Percentiles rank a stretch among this genome's conserved stretches.
These are phyloP conservation scores for Salvelinus alpinus DNA, from an alignment of 2,113 vertebrate species.

Conservation along the genomic window DNA sequence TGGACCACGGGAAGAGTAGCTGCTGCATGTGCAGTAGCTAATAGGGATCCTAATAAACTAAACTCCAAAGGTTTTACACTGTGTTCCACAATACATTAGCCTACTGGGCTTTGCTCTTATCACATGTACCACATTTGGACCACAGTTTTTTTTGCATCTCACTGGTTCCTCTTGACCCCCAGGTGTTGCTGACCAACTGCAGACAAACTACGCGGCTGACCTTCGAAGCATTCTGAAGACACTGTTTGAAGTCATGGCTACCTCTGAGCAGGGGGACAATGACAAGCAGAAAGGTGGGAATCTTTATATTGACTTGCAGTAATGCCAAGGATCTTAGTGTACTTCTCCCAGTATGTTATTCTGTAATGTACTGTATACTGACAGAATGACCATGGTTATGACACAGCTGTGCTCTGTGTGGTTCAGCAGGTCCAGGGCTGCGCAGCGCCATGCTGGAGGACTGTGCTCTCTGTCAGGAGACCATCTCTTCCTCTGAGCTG, in stretches of 20 bases:
- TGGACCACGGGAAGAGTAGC: no score
- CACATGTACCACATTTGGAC: no score
- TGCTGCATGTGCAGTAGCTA: no score
- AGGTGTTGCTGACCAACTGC: conserved; percentile 97
- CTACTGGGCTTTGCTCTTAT: no score
- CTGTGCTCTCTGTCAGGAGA: conserved; percentile 94
- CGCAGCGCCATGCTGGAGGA: conserved; percentile 87
- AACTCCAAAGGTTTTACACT: no score
- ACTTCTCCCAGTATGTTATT: background rate
- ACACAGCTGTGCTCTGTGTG: conserved; percentile 15
- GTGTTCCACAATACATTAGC: no score
- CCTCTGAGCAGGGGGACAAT: conserved; percentile 84
- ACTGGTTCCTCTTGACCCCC: conserved; percentile 5
- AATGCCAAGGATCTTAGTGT: background rate
- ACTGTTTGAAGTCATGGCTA: conserved; percentile 97
- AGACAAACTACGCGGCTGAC: conserved; percentile 98
- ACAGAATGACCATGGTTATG: background rate
- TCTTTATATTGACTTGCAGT: no score
- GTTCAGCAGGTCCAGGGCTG: conserved; percentile 79
- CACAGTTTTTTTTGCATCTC: background rate
- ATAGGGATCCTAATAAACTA: no score
- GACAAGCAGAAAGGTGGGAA: conserved; percentile 84
- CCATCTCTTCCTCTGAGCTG: conserved; percentile 87
- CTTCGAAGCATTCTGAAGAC: conserved; percentile 95
- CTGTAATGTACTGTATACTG: no score